A percentile compares a stretch with the other conserved stretches of the same genome.
phyloP scores from a whole-genome alignment of 23 tunicate genomes.

The Phallusia fumigata region DNA sequence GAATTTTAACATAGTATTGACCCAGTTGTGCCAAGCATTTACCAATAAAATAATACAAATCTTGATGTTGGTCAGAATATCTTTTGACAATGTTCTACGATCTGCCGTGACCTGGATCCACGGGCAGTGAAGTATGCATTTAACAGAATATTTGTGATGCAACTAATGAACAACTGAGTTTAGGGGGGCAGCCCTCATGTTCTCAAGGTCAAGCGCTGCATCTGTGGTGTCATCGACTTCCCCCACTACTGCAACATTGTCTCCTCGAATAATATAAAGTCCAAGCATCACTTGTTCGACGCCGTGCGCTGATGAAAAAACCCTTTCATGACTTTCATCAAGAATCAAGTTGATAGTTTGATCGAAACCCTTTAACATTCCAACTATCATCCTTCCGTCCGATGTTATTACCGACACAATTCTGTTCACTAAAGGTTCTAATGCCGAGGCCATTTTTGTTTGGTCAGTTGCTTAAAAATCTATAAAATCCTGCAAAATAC shows the following conservation, averaged over 20 bases:
- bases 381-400: constrained; percentile 95
- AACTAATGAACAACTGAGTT: constrained; percentile 84
- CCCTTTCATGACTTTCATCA: constrained; percentile 94
- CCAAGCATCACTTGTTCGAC: constrained; percentile 96
- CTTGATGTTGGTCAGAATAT: no score
- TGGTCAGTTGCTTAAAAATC: no score
- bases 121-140: no score
- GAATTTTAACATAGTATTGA: no score
- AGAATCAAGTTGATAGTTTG: constrained; percentile 88
- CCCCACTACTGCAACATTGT: constrained; percentile 94
- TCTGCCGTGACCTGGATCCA: no score
- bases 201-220: constrained; percentile 82
- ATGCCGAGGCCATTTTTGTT: constrained; percentile 67
- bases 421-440: constrained; percentile 69
- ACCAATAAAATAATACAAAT: no score
- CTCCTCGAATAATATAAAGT: constrained; percentile 90
- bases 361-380: constrained; percentile 91
- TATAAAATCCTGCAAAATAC: no score
- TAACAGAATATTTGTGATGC: no score
- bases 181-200: constrained; percentile 92
- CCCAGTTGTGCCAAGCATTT: no score
- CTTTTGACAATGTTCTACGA: no score
- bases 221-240: constrained; percentile 91
- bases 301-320: constrained; percentile 88
- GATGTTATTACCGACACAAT: constrained; percentile 84